Conservation (phyloP, 2,888 invertebrate species). For the Brachypterus glaber region DNA sequence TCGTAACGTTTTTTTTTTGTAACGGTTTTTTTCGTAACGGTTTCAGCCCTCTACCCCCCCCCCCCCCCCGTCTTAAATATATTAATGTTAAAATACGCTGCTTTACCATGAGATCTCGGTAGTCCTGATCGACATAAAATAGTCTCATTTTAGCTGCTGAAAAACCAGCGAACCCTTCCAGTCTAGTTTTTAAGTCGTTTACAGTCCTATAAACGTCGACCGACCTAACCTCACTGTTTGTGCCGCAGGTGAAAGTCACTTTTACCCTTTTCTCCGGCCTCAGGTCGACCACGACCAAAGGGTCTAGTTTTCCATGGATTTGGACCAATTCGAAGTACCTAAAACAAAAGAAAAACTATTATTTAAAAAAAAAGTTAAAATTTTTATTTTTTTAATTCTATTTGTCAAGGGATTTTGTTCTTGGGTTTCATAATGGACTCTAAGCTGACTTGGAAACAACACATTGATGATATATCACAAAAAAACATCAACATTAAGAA, state of each 20-base stretch:
- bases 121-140: slow-evolving; percentile 79
- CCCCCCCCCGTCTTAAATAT: too few relatives aligned
- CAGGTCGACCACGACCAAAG: slow-evolving; percentile 79
- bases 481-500: too few relatives aligned
- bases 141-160: slow-evolving; percentile 78
- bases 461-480: too few relatives aligned
- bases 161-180: slow-evolving; percentile 73
- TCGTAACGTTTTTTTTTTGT: too few relatives aligned
- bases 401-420: too few relatives aligned
- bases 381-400: not conserved
- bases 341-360: slow-evolving; percentile 27
- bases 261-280: slow-evolving; percentile 79
- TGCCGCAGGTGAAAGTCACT: slow-evolving; percentile 73
- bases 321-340: slow-evolving; percentile 74
- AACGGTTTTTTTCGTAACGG: too few relatives aligned
- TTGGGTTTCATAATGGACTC: too few relatives aligned
- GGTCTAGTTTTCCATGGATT: slow-evolving; percentile 83
- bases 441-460: too few relatives aligned
- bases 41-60: too few relatives aligned
- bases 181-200: slow-evolving; percentile 67
- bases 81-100: too few relatives aligned
- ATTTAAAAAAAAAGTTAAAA: too few relatives aligned
- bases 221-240: slow-evolving; percentile 60
- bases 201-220: slow-evolving; percentile 76
- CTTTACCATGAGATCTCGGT: too few relatives aligned